Conservation (phyloP, 2,888 invertebrate species). For the Petrolisthes cinctipes region DNA sequence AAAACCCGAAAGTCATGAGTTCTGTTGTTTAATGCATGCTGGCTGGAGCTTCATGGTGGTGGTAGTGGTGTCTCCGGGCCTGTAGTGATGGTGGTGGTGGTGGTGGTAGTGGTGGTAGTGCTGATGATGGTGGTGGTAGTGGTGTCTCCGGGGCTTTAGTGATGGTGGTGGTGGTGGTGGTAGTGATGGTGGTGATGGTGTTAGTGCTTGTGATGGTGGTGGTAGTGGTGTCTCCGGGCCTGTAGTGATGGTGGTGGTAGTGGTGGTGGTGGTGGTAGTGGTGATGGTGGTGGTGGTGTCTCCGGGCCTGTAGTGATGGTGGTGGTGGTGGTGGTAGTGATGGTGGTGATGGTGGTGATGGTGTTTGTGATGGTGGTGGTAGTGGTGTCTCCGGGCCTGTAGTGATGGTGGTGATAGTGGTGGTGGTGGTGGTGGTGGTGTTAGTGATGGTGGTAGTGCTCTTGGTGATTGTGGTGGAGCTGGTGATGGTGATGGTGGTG, state of each 20-base stretch:
- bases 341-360: too few relatives aligned
- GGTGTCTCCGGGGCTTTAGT: neutral
- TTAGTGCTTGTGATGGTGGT: too few relatives aligned
- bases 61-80: neutral
- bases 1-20: slow-evolving; percentile 9
- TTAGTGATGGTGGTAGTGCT: neutral
- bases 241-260: neutral
- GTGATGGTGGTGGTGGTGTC: too few relatives aligned
- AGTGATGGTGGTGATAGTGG: neutral
- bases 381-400: neutral
- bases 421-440: neutral
- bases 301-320: neutral
- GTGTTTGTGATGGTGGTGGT: too few relatives aligned
- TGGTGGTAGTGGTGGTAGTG: neutral
- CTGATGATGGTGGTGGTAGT: too few relatives aligned
- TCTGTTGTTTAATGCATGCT: neutral
- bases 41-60: too few relatives aligned
- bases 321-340: neutral
- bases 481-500: too few relatives aligned
- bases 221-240: neutral
- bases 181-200: too few relatives aligned
- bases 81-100: neutral
- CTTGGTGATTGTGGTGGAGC: neutral
- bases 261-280: neutral
- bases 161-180: too few relatives aligned